Conservation (phyloP, 1,140 invertebrate genomes). For the Ectropis grisescens region DNA sequence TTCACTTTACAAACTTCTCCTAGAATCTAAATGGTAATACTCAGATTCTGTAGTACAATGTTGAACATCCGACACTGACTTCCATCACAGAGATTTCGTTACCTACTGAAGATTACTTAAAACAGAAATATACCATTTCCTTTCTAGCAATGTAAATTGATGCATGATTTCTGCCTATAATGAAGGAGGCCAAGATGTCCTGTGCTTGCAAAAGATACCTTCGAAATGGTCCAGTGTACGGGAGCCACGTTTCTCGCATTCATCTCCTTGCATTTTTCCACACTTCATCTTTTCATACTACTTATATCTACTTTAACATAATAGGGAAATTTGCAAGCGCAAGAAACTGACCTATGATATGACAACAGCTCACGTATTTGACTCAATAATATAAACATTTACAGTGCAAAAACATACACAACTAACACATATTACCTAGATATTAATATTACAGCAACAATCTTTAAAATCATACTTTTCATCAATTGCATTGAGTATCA, state of each 20-base stretch:
- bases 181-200: constrained; percentile 37
- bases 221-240: constrained; percentile 29
- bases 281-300: constrained; percentile 50
- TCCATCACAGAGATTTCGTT: constrained; percentile 61
- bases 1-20: constrained; percentile 48
- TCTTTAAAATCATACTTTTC: too few species aligned
- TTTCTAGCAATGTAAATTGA: constrained; percentile 51
- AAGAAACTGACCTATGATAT: constrained; percentile 30
- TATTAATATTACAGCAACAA: too few species aligned
- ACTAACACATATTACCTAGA: too few species aligned
- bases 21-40: constrained; percentile 64
- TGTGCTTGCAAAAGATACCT: constrained; percentile 53
- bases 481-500: too few species aligned
- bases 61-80: constrained; percentile 49
- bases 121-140: constrained; percentile 49
- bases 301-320: too few species aligned
- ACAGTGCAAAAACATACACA: too few species aligned
- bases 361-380: constrained; percentile 54
- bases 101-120: constrained; percentile 44
- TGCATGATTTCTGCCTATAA: constrained; percentile 52
- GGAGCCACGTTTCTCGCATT: constrained; percentile 42
- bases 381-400: constrained; percentile 8
- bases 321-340: constrained; percentile 51
- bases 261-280: constrained; percentile 57
- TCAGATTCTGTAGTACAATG: constrained; percentile 54